Percentiles rank a stretch among this genome's conserved stretches.
phyloP scores from a whole-genome alignment of 2,113 vertebrate species.

The Benthochromis sp. region DNA sequence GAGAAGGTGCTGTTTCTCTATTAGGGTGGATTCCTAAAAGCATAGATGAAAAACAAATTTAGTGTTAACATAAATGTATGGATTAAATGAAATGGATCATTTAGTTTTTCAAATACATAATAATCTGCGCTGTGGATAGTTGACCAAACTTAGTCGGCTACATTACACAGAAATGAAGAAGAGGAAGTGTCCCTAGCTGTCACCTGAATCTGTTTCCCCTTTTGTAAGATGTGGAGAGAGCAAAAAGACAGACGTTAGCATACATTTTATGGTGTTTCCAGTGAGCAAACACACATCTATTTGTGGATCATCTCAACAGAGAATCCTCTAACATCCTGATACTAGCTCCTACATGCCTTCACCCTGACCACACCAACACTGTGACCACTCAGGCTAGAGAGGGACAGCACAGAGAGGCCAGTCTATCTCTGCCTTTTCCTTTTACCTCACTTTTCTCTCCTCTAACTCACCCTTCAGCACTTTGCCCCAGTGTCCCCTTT shows the following conservation, averaged over 20 bases:
- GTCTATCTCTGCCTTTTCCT: neutral
- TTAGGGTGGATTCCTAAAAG: neutral
- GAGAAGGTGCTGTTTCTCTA: neutral
- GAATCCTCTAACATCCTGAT: constrained; percentile 28
- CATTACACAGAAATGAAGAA: neutral
- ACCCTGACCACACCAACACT: neutral
- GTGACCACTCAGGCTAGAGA: neutral
- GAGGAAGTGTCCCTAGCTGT: neutral
- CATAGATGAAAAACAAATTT: neutral
- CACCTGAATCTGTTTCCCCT: neutral
- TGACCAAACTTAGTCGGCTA: neutral
- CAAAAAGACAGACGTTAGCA: neutral
- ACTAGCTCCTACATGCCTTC: neutral
- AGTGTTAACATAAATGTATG: neutral
- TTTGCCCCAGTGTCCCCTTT: constrained; percentile 29
- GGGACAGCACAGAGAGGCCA: neutral
- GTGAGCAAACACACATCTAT: constrained; percentile 63
- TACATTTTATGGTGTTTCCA: constrained; percentile 36
- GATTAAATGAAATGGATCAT: neutral
- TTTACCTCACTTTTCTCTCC: neutral
- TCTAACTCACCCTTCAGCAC: neutral
- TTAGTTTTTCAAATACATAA: neutral
- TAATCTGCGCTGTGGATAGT: neutral
- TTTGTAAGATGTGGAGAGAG: neutral
- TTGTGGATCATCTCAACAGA: constrained; percentile 37